phyloP scores from a whole-genome alignment of 2,797 vertebrate species.

The Melanogrammus aeglefinus region DNA sequence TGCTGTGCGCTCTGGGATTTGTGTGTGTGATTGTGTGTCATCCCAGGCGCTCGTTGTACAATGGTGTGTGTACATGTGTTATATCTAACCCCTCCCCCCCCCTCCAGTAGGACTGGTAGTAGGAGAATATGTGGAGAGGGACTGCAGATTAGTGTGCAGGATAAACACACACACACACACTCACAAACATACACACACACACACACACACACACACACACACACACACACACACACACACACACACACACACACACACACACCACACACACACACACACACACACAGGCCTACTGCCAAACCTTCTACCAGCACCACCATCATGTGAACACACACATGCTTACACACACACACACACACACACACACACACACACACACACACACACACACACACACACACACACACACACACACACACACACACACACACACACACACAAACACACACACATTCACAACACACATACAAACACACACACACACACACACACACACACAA shows the following conservation, averaged over 20 bases:
- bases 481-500: conserved; percentile 16
- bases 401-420: conserved; percentile 25
- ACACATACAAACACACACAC: conserved; percentile 23
- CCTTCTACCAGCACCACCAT: background rate
- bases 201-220: conserved; percentile 20
- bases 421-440: conserved; percentile 42
- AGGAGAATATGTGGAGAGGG: too few species aligned
- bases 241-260: too few species aligned
- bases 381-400: conserved; percentile 4
- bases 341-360: conserved; percentile 1
- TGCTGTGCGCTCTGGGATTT: conserved; percentile 28
- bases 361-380: conserved; percentile 12
- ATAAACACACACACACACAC: too few species aligned
- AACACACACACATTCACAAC: too few species aligned
- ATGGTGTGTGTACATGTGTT: conserved; percentile 1
- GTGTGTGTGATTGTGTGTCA: background rate
- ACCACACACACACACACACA: too few species aligned
- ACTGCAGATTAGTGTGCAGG: too few species aligned
- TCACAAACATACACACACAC: conserved; percentile 8
- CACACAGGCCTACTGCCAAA: conserved; percentile 8
- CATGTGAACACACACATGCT: conserved; percentile 12
- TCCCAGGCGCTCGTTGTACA: background rate
- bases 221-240: too few species aligned
- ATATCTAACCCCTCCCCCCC: too few species aligned
- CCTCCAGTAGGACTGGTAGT: too few species aligned